A percentile compares a stretch with the other conserved stretches of the same genome.
phyloP scores from a whole-genome alignment of 2,797 vertebrate genomes.

The Meriones psammophilus region DNA sequence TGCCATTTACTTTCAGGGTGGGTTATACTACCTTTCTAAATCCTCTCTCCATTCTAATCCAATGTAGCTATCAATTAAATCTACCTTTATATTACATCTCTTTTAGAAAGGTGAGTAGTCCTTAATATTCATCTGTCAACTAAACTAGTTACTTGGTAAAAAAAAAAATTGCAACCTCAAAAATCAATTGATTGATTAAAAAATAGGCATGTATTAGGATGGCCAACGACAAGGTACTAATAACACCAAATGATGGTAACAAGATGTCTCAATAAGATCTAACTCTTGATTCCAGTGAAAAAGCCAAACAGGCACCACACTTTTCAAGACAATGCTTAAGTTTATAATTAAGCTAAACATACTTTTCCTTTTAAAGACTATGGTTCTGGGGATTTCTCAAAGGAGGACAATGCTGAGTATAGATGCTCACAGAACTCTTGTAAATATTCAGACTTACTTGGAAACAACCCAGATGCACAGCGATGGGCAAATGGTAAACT shows the following conservation, averaged over 20 bases:
- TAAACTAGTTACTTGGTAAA: not conserved
- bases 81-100: not conserved
- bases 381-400: not conserved
- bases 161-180: not conserved
- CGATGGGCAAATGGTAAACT: not conserved
- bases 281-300: not conserved
- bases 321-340: not conserved
- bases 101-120: not conserved
- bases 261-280: not conserved
- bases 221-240: not conserved
- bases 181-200: not conserved
- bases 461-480: not conserved
- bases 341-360: not conserved
- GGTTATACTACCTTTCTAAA: not conserved
- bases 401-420: too few relatives aligned
- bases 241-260: not conserved
- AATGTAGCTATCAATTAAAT: not conserved
- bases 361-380: not conserved
- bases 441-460: not conserved
- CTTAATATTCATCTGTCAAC: not conserved
- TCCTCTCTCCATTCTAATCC: not conserved
- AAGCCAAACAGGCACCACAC: not conserved
- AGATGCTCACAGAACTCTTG: not conserved
- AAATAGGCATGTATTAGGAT: not conserved
- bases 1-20: not conserved